Base-by-base conservation (phyloP, 2,113 vertebrate species). In the Pampusana beccarii region DNA sequence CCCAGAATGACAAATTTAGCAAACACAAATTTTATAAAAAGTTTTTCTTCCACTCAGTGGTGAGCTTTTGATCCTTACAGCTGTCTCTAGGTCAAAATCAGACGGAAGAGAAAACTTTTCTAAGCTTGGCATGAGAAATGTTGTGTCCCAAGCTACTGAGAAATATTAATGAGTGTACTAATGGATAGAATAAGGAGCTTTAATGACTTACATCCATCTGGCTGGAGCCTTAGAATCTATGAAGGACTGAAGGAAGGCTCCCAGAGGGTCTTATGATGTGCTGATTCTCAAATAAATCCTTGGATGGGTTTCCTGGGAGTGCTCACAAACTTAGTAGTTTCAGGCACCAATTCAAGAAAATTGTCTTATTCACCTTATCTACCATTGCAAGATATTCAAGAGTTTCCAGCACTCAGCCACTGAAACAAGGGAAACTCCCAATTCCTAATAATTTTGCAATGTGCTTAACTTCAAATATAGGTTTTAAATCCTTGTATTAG, bases 151-250 rank as follows among this genome's bases (percentile, higher is more conserved):
- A 88, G 80, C 79, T 91, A 89, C 88, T 29, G 23, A 91, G 80
- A 93, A 96, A 96, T 97, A 96, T 93, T 96, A 97, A 97, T 96
- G 93, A 94, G 60, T 54, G 31, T 75, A 89, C 95, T 95, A 97
- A 97, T 93, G 93, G 93, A 73, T 75, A 91, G 93, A 96, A 89
- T 74, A 82, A 92, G 88, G 88, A 92, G 86, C 86, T 89, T 94
- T 95, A 97, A 97, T 91, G 86, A 93, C 95, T 92, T 91, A 80
- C 31, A 65, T 89, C 92, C 86, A 94, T 61, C 91, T 89, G 92
- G 65, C 88, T 77, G 54, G 90, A 96, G 96, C 83, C 83, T 81
- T 72, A 78, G 57, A 64, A 95, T 88, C 92, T 96, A 91, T 38
- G 88, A 95, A 95, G 70, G 91, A 85, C 83, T 89, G 77, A 84